A percentile compares a stretch with the other conserved stretches of the same genome.
Evolutionary conservation across 1,140 invertebrate genomes (phyloP).

Genomic region (Neoseiulus cucumeris): DNA sequence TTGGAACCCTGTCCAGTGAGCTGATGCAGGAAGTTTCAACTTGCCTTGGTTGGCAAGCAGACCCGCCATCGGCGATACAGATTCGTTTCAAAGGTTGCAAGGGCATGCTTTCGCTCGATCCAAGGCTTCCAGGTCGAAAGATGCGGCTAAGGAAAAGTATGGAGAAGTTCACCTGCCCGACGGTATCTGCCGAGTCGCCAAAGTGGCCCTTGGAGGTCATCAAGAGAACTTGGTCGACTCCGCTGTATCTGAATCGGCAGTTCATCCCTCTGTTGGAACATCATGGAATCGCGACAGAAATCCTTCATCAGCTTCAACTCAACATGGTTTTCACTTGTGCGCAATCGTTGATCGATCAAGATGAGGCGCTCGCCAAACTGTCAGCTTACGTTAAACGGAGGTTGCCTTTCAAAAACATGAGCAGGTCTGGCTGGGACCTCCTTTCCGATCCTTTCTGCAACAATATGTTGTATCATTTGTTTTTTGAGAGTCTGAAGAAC

Average conservation of each 20-base stretch:
- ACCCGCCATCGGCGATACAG: conserved; percentile 19
- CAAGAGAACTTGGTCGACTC: neutral
- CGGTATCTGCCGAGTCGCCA: neutral
- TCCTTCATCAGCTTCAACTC: conserved; percentile 14
- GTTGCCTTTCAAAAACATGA: neutral
- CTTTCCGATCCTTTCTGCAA: neutral
- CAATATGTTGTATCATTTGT: neutral
- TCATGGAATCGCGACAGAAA: conserved; percentile 9
- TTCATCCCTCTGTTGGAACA: conserved; percentile 20
- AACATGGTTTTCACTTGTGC: conserved; percentile 8
- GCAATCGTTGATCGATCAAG: conserved; percentile 16
- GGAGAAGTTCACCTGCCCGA: conserved; percentile 21
- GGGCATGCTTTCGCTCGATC: conserved; percentile 22
- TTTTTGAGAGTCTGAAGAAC: neutral
- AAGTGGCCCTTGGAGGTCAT: neutral
- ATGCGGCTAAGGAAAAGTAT: conserved; percentile 21
- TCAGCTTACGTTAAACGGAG: neutral
- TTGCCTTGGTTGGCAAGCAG: neutral
- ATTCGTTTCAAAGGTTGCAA: conserved; percentile 24
- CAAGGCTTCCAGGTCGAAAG: conserved; percentile 16
- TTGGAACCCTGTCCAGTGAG: conserved; percentile 20
- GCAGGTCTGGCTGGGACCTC: neutral
- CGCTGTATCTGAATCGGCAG: conserved; percentile 17
- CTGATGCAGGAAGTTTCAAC: conserved; percentile 15
- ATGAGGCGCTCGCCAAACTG: conserved; percentile 12